A percentile compares a stretch with the other conserved stretches of the same genome.
These are phyloP conservation scores for Dasypolia templi DNA, from an alignment of 2,888 invertebrate genomes.

Conservation along the genomic window DNA sequence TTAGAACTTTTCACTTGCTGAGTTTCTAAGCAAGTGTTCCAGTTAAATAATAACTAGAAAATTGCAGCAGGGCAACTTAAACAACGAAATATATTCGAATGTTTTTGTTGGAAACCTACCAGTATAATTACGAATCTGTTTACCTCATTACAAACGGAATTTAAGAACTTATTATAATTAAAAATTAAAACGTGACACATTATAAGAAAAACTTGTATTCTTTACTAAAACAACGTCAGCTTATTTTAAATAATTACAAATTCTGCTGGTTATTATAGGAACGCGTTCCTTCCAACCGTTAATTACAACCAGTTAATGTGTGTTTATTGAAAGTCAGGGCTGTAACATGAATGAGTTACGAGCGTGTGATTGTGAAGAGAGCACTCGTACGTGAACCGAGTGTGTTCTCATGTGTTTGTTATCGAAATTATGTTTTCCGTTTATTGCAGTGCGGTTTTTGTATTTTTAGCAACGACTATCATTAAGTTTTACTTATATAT, in stretches of 20 bases:
- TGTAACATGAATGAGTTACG: constrained; percentile 44
- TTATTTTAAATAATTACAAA: neutral
- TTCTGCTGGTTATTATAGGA: neutral
- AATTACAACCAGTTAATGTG: constrained; percentile 22
- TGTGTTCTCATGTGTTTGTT: constrained; percentile 12
- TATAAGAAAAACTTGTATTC: neutral
- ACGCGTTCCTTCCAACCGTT: constrained; percentile 12
- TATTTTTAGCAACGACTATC: neutral
- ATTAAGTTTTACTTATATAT: neutral
- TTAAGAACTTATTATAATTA: neutral
- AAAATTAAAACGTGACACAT: neutral
- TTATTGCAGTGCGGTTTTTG: neutral
- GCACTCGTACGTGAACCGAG: neutral
- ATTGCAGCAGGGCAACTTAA: neutral
- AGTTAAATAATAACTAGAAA: constrained; percentile 18
- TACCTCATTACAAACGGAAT: neutral
- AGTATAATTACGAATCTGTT: neutral
- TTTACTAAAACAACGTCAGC: neutral
- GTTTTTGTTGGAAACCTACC: neutral
- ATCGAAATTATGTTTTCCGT: constrained; percentile 1
- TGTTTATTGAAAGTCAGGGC: constrained; percentile 36
- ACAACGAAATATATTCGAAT: rapidly evolving
- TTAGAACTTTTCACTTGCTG: constrained; percentile 33
- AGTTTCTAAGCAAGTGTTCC: neutral
- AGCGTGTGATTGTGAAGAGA: constrained; percentile 18